phyloP scores from a whole-genome alignment of 2,888 invertebrate genomes.

The Frankliniella fusca region DNA sequence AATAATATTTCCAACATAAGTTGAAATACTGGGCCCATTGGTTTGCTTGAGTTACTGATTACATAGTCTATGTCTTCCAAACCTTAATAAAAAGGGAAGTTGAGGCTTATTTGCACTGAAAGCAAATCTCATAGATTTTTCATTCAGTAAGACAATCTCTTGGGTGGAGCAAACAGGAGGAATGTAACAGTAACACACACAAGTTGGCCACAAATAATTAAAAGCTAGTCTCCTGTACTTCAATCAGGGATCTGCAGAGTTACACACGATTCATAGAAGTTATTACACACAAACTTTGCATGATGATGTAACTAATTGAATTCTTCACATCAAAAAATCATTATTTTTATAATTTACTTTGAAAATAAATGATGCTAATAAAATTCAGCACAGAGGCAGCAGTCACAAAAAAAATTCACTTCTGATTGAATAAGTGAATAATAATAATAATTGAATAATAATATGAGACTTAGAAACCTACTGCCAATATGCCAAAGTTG shows the following conservation, averaged over 20 bases:
- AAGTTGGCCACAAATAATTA: background rate
- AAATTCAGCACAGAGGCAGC: background rate
- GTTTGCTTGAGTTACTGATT: no score
- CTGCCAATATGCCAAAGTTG: no score
- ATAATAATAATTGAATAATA: background rate
- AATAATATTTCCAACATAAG: no score
- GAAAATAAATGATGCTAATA: background rate
- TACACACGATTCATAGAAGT: no score
- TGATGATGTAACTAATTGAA: background rate
- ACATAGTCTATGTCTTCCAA: no score
- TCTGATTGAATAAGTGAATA: background rate
- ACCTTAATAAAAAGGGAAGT: no score
- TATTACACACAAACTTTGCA: background rate
- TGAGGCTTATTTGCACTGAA: no score
- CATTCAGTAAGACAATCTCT: no score
- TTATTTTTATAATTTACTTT: background rate
- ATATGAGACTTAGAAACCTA: no score
- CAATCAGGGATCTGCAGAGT: no score
- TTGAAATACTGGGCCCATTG: no score
- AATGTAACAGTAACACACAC: background rate
- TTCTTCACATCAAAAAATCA: background rate
- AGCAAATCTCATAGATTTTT: no score
- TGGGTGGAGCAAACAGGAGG: background rate
- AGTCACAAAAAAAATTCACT: background rate
- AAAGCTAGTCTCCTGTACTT: background rate